Percentiles rank a stretch among this genome's conserved stretches.
These are phyloP conservation scores for Drusus annulatus DNA, from an alignment of 1,140 invertebrate species.

Conservation along the genomic window DNA sequence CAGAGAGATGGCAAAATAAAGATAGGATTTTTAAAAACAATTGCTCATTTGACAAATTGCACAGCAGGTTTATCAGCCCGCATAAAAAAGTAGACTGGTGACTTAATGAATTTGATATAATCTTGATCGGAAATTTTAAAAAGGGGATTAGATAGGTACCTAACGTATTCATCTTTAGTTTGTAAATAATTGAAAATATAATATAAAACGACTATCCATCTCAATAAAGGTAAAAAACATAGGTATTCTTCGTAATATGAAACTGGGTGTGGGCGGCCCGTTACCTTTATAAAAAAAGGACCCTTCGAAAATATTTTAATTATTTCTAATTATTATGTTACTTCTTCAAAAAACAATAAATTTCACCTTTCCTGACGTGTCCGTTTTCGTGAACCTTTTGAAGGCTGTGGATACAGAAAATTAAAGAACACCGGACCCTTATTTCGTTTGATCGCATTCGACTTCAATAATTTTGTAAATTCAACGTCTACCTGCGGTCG, in stretches of 20 bases:
- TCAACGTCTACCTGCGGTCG: conserved; percentile 39
- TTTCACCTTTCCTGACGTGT: conserved; percentile 48
- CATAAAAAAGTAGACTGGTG: too few relatives aligned
- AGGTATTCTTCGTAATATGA: conserved; percentile 5
- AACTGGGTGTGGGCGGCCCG: conserved; percentile 45
- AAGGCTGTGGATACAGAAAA: neutral
- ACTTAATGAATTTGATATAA: too few relatives aligned
- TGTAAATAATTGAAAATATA: conserved; percentile 24
- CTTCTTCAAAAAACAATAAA: conserved; percentile 59
- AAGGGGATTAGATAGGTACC: neutral
- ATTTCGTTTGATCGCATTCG: conserved; percentile 12
- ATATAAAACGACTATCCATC: conserved; percentile 8
- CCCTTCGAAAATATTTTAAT: conserved; percentile 57
- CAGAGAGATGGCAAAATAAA: too few relatives aligned
- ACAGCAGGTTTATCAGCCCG: too few relatives aligned
- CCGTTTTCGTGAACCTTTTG: conserved; percentile 1
- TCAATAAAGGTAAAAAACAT: neutral
- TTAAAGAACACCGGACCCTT: conserved; percentile 1
- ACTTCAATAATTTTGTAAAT: conserved; percentile 11
- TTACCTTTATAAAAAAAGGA: conserved; percentile 46
- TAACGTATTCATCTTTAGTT: neutral
- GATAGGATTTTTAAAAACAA: too few relatives aligned
- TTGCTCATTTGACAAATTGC: too few relatives aligned
- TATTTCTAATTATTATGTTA: conserved; percentile 61
- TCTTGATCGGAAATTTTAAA: too few relatives aligned